Evolutionary conservation across 2,113 vertebrate species (phyloP).

Genomic region (Saimiri boliviensis): DNA sequence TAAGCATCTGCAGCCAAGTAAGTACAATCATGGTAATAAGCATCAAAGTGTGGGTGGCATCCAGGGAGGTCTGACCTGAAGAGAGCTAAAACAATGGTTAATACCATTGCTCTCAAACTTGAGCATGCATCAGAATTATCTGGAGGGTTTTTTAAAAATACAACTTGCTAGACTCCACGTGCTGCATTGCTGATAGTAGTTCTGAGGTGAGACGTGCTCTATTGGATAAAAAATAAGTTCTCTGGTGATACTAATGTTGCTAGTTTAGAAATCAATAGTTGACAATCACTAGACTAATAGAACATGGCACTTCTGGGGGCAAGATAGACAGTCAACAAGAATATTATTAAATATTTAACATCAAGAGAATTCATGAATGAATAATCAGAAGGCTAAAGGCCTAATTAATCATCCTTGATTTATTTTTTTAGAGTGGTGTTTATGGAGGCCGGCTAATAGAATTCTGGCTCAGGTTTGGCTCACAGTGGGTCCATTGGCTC

Average conservation of each 20-base stretch:
- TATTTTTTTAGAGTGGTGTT: not conserved
- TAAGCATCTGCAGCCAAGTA: not conserved
- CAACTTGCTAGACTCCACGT: not conserved
- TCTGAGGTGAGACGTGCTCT: not conserved
- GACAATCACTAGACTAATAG: not conserved
- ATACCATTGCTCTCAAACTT: not conserved
- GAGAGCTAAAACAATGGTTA: not conserved
- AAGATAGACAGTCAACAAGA: not conserved
- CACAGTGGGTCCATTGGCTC: not conserved
- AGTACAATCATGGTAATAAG: not conserved
- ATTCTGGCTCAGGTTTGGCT: not conserved
- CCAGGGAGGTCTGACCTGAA: not conserved
- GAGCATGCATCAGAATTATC: not conserved
- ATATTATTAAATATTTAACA: not conserved
- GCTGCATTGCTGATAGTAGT: not conserved
- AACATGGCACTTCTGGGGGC: not conserved
- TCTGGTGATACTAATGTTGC: not conserved
- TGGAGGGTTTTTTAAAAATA: not conserved
- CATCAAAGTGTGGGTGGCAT: not conserved
- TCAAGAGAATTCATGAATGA: not conserved
- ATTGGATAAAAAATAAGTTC: not conserved
- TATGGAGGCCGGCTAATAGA: not conserved
- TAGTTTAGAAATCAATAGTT: not conserved
- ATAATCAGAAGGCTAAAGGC: not conserved
- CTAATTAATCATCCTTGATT: not conserved